Evolutionary conservation across 2,113 vertebrate genomes (phyloP).

Genomic region (Myxocyprinus asiaticus): DNA sequence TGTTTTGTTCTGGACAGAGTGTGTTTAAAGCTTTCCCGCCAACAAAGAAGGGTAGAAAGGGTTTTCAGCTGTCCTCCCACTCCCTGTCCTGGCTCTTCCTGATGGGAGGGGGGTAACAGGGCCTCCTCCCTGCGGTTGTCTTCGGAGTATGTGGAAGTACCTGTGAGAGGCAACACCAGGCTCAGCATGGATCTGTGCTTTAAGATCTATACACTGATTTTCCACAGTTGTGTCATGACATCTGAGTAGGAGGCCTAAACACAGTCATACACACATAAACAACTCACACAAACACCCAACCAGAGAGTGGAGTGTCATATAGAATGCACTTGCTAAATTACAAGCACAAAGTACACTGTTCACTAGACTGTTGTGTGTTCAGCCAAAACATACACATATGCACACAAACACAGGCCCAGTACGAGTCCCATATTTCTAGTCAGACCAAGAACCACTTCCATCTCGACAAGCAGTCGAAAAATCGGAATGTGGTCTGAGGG

Average conservation of each 20-base stretch:
- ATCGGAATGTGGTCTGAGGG: constrained; percentile 52
- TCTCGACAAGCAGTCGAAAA: constrained; percentile 24
- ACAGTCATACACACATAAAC: constrained; percentile 2
- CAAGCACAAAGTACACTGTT: constrained; percentile 12
- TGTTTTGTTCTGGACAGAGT: constrained; percentile 45
- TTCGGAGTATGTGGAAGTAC: constrained; percentile 50
- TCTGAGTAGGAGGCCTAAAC: constrained; percentile 35
- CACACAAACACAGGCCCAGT: constrained; percentile 30
- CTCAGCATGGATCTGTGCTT: constrained; percentile 31
- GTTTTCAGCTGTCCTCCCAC: constrained; percentile 54
- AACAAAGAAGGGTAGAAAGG: constrained; percentile 1
- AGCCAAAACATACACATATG: constrained; percentile 44
- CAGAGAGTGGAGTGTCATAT: not conserved
- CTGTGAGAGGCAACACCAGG: constrained; percentile 41
- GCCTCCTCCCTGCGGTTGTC: constrained; percentile 29
- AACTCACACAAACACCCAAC: not conserved
- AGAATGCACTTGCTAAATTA: constrained; percentile 23
- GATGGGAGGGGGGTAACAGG: constrained; percentile 36
- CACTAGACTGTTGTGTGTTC: constrained; percentile 26
- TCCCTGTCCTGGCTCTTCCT: constrained; percentile 56
- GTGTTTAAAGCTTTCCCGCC: constrained; percentile 27
- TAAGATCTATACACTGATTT: constrained; percentile 28
- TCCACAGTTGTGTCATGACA: constrained; percentile 36
- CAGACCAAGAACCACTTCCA: constrained; percentile 39
- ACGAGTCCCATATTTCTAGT: constrained; percentile 9